Base-by-base conservation (phyloP, 2,113 vertebrate genomes). In the Phyllostomus discolor region DNA sequence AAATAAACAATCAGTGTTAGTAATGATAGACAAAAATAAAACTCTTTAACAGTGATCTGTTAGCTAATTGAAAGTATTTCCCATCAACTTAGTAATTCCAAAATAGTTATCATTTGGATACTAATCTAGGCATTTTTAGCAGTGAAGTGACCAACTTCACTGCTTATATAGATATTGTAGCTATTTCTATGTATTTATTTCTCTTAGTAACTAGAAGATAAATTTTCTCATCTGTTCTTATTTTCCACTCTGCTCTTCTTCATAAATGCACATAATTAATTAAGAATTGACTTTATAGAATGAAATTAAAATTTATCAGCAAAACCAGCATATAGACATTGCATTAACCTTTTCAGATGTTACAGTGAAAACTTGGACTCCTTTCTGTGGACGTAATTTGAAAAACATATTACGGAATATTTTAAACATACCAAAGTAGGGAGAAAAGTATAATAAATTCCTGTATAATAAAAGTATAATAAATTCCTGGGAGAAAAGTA, bases 241-340 rank as follows among this genome's bases (percentile, higher is more conserved):
- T 31, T 88, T 95, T 80, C 5, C 19, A 31, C 33, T 79, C 28
- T 89, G 57, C 57, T 92, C 8, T 33, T 92, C 48, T 70, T 46
- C 26, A 81, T 94, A 90, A 88, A 17, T 94, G 41, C 50, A 66
- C 33, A 90, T 52, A 94, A 78, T 90, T n/a, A n/a, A n/a, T n/a
- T 94, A 95, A 90, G 38, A 93, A 79, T 85, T 91, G 24, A 43
- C 57, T 91, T 70, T 80, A 31, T 83, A 83, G 52, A 94, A 59
- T 70, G 88, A 81, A 95, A 88, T 79, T 86, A 90, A 83, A 92
- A 81, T 57, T 87, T 79, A 62, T 82, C 43, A 66, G 31, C 11
- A 93, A 83, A 94, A 73, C 3, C 50, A 89, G 31, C 46, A 81
- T n/a, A n/a, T 9, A 79, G 9, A 72, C 8, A 38, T 67, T 87